Percentiles rank a stretch among this genome's conserved stretches.
These are phyloP conservation scores for Liposcelis brunnea DNA, from an alignment of 2,888 invertebrate genomes.

Conservation along the genomic window DNA sequence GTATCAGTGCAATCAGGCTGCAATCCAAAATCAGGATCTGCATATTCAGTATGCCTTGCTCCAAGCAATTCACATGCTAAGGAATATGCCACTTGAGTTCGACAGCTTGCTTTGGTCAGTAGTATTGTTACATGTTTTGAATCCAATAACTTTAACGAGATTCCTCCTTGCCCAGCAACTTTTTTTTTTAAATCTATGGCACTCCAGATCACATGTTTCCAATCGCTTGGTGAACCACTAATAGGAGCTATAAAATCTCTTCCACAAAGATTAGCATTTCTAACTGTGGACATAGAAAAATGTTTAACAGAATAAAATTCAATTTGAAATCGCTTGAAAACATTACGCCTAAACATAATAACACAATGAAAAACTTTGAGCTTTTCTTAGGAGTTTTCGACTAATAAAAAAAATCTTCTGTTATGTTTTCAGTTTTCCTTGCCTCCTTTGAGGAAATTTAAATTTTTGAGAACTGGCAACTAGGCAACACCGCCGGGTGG, in stretches of 20 bases:
- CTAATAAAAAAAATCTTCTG: too few species aligned
- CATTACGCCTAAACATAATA: background rate
- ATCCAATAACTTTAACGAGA: background rate
- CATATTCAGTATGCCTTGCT: conserved; percentile 12
- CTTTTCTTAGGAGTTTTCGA: background rate
- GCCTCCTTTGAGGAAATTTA: too few species aligned
- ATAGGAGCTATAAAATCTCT: conserved; percentile 16
- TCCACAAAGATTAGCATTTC: conserved; percentile 2
- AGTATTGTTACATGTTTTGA: conserved; percentile 2
- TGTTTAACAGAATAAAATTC: background rate
- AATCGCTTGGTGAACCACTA: conserved; percentile 15
- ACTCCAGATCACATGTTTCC: conserved; percentile 16
- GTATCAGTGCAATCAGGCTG: conserved; percentile 7
- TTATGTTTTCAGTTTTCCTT: too few species aligned
- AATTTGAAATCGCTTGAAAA: background rate
- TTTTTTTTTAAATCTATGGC: conserved; percentile 16
- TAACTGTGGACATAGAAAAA: background rate
- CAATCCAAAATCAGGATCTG: conserved; percentile 10
- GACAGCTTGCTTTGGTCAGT: conserved; percentile 3
- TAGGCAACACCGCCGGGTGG: too few species aligned
- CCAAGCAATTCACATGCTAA: conserved; percentile 14
- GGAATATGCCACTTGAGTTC: conserved; percentile 14
- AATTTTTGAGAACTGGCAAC: too few species aligned
- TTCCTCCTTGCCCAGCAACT: too few species aligned
- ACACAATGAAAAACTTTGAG: background rate